Conservation (phyloP, 2,113 vertebrate species). For the Fulica atra region DNA sequence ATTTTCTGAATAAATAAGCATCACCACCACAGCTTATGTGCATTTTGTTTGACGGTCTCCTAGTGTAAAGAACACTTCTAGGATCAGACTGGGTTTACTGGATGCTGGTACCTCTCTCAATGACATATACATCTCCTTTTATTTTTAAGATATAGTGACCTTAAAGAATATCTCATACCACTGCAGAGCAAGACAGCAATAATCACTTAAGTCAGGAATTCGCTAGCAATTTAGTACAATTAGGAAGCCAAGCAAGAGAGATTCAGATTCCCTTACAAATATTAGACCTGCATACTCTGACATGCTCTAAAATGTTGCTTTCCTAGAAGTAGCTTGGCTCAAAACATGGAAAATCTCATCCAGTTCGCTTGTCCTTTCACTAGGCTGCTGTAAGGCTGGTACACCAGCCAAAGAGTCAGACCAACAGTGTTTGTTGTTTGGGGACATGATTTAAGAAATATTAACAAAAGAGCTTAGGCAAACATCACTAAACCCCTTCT, state of each 20-base stretch:
- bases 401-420: not conserved
- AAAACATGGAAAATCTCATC: not conserved
- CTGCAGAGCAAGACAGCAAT: not conserved
- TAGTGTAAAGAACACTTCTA: not conserved
- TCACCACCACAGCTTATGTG: not conserved
- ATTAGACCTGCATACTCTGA: not conserved
- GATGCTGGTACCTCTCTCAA: not conserved
- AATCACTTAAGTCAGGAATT: not conserved
- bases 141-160: not conserved
- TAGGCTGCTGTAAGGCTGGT: not conserved
- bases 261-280: not conserved
- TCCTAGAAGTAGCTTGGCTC: not conserved
- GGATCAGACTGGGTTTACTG: not conserved
- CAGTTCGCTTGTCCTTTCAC: not conserved
- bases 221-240: not conserved
- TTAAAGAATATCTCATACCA: not conserved
- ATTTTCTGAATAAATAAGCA: not conserved
- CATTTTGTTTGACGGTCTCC: not conserved
- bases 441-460: not conserved
- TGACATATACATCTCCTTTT: not conserved
- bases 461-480: not conserved
- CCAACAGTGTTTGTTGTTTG: not conserved
- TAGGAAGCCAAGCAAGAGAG: not conserved
- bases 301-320: not conserved
- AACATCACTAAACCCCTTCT: not conserved